Conservation (phyloP, 2,113 vertebrate species). For the Polypterus bichir region DNA sequence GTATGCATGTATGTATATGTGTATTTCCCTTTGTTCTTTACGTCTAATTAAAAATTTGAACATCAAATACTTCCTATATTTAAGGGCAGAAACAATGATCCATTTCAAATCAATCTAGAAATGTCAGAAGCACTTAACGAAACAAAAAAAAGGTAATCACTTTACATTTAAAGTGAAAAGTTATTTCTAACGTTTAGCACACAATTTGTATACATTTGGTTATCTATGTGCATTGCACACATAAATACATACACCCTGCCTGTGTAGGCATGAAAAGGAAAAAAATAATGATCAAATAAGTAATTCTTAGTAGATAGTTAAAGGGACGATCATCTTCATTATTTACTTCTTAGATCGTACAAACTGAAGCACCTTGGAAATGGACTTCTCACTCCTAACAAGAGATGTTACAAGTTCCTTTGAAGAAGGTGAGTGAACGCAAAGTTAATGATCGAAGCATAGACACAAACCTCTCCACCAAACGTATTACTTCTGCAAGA, state of each 20-base stretch:
- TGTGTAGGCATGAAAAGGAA: too few relatives aligned
- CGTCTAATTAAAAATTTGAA: constrained; percentile 50
- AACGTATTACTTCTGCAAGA: constrained; percentile 68
- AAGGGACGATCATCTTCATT: constrained; percentile 15
- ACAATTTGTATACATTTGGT: too few relatives aligned
- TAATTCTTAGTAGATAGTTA: too few relatives aligned
- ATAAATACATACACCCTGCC: too few relatives aligned
- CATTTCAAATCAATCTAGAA: constrained; percentile 37
- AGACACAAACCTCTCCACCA: constrained; percentile 66
- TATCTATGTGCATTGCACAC: too few relatives aligned
- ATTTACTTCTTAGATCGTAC: constrained; percentile 41
- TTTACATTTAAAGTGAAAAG: too few relatives aligned
- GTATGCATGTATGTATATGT: constrained; percentile 8
- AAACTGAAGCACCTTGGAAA: constrained; percentile 62
- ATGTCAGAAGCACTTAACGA: constrained; percentile 28
- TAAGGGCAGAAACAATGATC: constrained; percentile 32
- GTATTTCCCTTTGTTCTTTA: constrained; percentile 32
- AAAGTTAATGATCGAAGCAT: constrained; percentile 73
- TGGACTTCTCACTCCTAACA: constrained; percentile 64
- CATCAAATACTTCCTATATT: constrained; percentile 41
- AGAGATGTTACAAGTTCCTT: constrained; percentile 68
- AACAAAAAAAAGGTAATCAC: too few relatives aligned
- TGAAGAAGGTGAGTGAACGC: constrained; percentile 67
- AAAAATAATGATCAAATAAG: too few relatives aligned
- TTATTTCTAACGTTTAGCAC: too few relatives aligned